phyloP scores from a whole-genome alignment of 1,140 invertebrate species.

The Dinothrombium tinctorium region DNA sequence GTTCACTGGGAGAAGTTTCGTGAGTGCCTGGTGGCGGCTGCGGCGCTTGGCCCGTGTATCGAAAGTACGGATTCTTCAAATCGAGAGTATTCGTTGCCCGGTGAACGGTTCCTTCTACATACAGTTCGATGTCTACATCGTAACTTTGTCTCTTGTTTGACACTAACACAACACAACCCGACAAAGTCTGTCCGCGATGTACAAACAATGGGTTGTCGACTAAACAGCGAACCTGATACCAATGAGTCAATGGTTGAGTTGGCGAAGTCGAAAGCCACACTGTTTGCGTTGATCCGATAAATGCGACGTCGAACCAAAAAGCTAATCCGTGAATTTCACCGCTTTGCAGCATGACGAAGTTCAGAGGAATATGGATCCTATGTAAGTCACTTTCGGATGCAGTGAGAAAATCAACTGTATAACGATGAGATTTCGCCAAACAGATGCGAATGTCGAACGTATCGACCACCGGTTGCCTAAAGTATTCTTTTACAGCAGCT shows the following conservation, averaged over 20 bases:
- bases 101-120: constrained; percentile 59
- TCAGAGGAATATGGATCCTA: constrained; percentile 79
- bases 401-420: constrained; percentile 83
- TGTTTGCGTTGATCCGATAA: constrained; percentile 63
- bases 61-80: constrained; percentile 95
- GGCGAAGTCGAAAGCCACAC: constrained; percentile 96
- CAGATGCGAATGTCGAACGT: constrained; percentile 97
- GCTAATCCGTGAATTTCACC: constrained; percentile 90
- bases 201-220: constrained; percentile 79
- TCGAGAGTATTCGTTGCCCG: constrained; percentile 70
- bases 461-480: constrained; percentile 94
- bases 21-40: constrained; percentile 52
- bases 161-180: constrained; percentile 58
- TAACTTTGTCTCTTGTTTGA: constrained; percentile 96
- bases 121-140: constrained; percentile 89
- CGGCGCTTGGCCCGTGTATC: constrained; percentile 26
- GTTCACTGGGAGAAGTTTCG: constrained; percentile 67
- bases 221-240: constrained; percentile 96
- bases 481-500: constrained; percentile 89
- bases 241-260: constrained; percentile 94
- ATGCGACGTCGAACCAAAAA: constrained; percentile 99
- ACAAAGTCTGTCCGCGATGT: constrained; percentile 73
- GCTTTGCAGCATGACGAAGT: constrained; percentile 73
- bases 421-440: constrained; percentile 75
- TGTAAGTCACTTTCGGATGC: constrained; percentile 85